These are phyloP conservation scores for Hepsetus odoe DNA, from an alignment of 2,113 vertebrate species.

Conservation along the genomic window DNA sequence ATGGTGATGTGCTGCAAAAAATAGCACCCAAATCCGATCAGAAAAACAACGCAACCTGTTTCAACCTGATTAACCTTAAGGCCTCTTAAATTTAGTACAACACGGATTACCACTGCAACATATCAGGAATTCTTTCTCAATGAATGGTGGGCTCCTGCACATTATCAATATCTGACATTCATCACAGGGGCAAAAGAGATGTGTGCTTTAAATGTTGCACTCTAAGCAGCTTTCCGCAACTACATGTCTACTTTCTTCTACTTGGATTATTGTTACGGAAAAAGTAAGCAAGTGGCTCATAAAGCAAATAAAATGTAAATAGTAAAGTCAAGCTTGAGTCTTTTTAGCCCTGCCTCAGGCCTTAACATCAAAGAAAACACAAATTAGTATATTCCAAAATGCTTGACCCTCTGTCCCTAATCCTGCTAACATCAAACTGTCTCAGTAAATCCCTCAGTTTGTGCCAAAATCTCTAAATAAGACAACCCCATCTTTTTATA, in stretches of 20 bases:
- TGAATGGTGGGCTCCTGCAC: neutral
- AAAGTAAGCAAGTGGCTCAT: neutral
- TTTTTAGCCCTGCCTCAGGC: neutral
- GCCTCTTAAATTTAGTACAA: neutral
- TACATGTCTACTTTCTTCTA: neutral
- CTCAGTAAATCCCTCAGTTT: neutral
- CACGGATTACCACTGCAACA: neutral
- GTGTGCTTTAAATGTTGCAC: too few species aligned
- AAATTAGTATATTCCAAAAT: constrained; percentile 1
- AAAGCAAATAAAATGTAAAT: neutral
- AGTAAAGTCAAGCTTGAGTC: neutral
- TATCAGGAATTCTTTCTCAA: neutral
- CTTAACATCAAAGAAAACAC: neutral
- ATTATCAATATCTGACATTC: neutral
- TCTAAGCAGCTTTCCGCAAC: too few species aligned
- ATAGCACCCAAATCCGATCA: constrained; percentile 27
- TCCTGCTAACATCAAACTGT: constrained; percentile 15
- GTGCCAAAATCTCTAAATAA: constrained; percentile 13
- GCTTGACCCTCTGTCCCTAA: constrained; percentile 4
- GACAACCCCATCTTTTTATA: constrained; percentile 32
- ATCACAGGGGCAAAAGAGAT: too few species aligned
- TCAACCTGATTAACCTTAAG: neutral
- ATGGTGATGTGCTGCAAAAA: constrained; percentile 18
- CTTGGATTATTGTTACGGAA: neutral
- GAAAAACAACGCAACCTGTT: constrained; percentile 7